phyloP scores from a whole-genome alignment of 2,113 vertebrate genomes.

The Gopherus evgoodei region DNA sequence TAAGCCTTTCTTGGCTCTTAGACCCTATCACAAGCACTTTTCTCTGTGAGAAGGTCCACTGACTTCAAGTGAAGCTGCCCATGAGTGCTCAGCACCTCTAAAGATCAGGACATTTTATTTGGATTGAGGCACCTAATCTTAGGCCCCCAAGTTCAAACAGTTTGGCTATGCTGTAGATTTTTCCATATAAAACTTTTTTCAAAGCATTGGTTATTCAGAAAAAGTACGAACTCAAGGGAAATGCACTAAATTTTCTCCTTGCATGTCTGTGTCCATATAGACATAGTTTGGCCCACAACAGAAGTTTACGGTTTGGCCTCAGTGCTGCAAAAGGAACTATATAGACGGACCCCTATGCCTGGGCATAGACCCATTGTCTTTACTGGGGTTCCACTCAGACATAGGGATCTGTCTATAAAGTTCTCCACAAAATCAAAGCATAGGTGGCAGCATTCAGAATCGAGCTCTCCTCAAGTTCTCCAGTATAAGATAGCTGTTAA shows the following conservation, averaged over 20 bases:
- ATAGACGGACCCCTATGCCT: not conserved
- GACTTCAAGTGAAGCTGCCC: not conserved
- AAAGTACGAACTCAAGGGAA: not conserved
- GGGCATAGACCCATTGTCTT: not conserved
- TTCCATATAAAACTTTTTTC: not conserved
- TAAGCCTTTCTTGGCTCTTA: slow-evolving; percentile 2
- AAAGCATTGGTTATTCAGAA: not conserved
- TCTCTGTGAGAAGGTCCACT: not conserved
- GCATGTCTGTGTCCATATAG: not conserved
- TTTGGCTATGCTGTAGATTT: not conserved
- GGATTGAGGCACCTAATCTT: not conserved
- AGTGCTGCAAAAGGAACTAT: not conserved
- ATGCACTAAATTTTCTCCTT: not conserved
- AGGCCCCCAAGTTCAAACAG: not conserved
- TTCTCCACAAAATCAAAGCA: not conserved
- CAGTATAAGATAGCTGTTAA: not conserved
- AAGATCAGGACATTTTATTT: not conserved
- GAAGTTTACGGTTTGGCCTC: not conserved
- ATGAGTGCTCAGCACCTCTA: not conserved
- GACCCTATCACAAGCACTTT: not conserved
- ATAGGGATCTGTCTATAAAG: not conserved
- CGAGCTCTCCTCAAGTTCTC: not conserved
- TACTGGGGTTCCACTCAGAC: not conserved
- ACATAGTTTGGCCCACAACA: not conserved
- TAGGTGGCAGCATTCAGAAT: not conserved